These are phyloP conservation scores for Hesperia comma DNA, from an alignment of 2,888 invertebrate genomes.

Conservation along the genomic window DNA sequence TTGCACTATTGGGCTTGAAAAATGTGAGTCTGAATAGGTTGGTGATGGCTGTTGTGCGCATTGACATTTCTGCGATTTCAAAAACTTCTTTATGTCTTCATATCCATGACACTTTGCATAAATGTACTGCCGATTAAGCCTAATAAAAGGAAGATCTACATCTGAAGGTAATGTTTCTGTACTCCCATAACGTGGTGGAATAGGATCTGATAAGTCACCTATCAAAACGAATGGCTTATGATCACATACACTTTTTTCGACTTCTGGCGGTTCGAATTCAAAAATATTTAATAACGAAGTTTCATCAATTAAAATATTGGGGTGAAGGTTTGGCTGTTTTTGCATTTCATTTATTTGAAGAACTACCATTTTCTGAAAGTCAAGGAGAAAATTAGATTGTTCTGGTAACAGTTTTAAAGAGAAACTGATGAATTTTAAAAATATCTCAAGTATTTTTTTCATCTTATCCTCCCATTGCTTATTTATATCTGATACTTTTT, in stretches of 20 bases:
- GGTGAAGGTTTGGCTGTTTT: constrained; percentile 52
- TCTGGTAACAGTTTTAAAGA: constrained; percentile 72
- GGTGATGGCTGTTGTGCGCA: constrained; percentile 47
- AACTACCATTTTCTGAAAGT: constrained; percentile 73
- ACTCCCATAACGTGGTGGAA: constrained; percentile 62
- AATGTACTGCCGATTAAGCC: constrained; percentile 63
- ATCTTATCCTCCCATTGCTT: constrained; percentile 71
- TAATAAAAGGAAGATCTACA: constrained; percentile 63
- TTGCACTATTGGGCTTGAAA: background rate
- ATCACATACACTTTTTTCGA: constrained; percentile 50
- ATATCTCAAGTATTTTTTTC: constrained; percentile 67
- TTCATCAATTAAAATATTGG: constrained; percentile 60
- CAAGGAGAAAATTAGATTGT: constrained; percentile 70
- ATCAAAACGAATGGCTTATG: constrained; percentile 64
- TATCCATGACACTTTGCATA: constrained; percentile 74
- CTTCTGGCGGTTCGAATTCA: constrained; percentile 53
- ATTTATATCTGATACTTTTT: constrained; percentile 59
- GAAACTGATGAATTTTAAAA: constrained; percentile 74
- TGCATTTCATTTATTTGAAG: constrained; percentile 74
- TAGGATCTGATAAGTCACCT: constrained; percentile 60
- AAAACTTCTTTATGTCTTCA: constrained; percentile 63
- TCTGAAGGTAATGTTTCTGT: constrained; percentile 66
- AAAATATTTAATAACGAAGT: constrained; percentile 54
- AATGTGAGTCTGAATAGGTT: constrained; percentile 24
- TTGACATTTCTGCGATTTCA: constrained; percentile 65